phyloP scores from a whole-genome alignment of 2,888 invertebrate genomes.

The Dasysyrphus albostriatus region DNA sequence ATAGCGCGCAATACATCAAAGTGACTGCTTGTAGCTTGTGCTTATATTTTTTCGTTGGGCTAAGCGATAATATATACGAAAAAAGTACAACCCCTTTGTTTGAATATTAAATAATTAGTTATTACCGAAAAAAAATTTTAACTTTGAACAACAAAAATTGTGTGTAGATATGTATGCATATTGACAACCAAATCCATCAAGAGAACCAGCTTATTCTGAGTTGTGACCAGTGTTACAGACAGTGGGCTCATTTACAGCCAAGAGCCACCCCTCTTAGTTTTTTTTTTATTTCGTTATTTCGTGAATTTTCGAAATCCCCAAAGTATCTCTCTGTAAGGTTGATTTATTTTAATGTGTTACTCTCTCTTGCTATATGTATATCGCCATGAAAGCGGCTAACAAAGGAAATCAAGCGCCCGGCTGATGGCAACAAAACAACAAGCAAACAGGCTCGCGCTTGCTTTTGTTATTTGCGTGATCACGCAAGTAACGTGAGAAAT shows the following conservation, averaged over 20 bases:
- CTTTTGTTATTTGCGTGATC: slow-evolving; percentile 60
- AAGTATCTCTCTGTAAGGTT: slow-evolving; percentile 65
- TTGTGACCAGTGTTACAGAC: background rate
- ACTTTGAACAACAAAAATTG: slow-evolving; percentile 52
- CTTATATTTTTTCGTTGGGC: background rate
- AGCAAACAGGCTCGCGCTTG: slow-evolving; percentile 54
- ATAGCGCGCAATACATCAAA: slow-evolving; percentile 71
- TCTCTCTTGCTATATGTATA: slow-evolving; percentile 42
- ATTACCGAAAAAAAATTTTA: slow-evolving; percentile 46
- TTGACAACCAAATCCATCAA: slow-evolving; percentile 38
- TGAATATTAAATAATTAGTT: slow-evolving; percentile 73
- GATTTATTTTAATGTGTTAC: slow-evolving; percentile 70
- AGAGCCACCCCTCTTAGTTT: slow-evolving; percentile 43
- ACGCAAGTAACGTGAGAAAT: slow-evolving; percentile 72
- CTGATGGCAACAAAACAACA: slow-evolving; percentile 56
- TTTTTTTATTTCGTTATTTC: slow-evolving; percentile 18
- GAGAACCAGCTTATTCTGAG: slow-evolving; percentile 35
- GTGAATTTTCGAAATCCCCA: slow-evolving; percentile 55
- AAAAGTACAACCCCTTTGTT: slow-evolving; percentile 67
- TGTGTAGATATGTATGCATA: background rate
- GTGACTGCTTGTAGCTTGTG: slow-evolving; percentile 53
- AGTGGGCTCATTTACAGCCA: background rate
- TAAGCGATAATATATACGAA: slow-evolving; percentile 37
- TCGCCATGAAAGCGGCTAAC: slow-evolving; percentile 53
- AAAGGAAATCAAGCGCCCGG: slow-evolving; percentile 67